These are phyloP conservation scores for Drosophila ananassae DNA, from an alignment of 1,140 invertebrate genomes.

Conservation along the genomic window DNA sequence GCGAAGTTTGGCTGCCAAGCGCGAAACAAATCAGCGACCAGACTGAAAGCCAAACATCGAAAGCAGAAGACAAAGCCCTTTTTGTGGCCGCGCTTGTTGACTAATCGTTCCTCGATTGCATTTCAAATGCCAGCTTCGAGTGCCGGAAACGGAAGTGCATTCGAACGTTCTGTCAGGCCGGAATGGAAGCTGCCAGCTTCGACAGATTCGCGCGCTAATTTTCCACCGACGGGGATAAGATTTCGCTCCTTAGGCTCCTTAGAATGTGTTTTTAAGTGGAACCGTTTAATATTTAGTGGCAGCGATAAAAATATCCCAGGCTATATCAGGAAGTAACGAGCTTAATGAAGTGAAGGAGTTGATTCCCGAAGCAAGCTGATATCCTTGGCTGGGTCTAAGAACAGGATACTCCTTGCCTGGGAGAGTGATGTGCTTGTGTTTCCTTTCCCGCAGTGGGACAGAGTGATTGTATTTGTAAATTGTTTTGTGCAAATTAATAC, in stretches of 20 bases:
- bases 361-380: too few species aligned
- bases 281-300: too few species aligned
- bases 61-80: constrained; percentile 40
- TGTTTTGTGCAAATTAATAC: too few species aligned
- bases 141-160: constrained; percentile 65
- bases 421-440: too few species aligned
- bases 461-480: too few species aligned
- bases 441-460: too few species aligned
- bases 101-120: constrained; percentile 71
- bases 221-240: too few species aligned
- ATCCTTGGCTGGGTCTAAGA: too few species aligned
- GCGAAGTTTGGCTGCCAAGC: neutral
- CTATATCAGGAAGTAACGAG: too few species aligned
- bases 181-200: neutral
- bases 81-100: constrained; percentile 49
- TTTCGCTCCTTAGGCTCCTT: neutral
- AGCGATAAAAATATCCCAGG: too few species aligned
- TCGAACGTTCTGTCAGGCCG: constrained; percentile 11
- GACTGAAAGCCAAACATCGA: neutral
- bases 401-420: too few species aligned
- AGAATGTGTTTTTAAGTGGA: neutral
- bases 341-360: too few species aligned
- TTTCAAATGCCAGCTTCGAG: constrained; percentile 57
- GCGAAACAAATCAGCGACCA: neutral
- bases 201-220: neutral